These are phyloP conservation scores for Rynchops niger DNA, from an alignment of 2,113 vertebrate species.

Conservation along the genomic window DNA sequence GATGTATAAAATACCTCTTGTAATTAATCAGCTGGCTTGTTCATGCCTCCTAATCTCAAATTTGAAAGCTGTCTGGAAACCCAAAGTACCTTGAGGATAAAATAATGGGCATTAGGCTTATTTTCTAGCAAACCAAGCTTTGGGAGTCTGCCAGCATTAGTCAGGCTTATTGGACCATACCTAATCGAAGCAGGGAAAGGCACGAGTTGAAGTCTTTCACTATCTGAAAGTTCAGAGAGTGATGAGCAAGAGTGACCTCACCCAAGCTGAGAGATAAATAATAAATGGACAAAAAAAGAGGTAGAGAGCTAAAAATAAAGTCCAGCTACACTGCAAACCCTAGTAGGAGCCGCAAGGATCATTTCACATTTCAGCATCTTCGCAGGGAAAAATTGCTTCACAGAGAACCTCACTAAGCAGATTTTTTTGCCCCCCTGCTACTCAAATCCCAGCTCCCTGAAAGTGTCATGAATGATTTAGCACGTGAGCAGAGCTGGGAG, in stretches of 20 bases:
- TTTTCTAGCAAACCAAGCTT: conserved; percentile 2
- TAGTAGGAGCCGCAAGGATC: background rate
- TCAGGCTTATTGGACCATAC: conserved; percentile 10
- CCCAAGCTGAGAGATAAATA: conserved; percentile 3
- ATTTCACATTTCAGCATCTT: background rate
- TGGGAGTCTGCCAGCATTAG: background rate
- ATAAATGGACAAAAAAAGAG: background rate
- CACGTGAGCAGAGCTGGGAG: background rate
- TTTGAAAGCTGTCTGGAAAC: conserved; percentile 23
- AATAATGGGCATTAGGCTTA: background rate
- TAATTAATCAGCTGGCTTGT: conserved; percentile 20
- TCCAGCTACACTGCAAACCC: background rate
- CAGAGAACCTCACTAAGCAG: background rate
- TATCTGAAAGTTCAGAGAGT: background rate
- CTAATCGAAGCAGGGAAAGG: background rate
- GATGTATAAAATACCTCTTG: background rate
- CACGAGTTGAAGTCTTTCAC: background rate
- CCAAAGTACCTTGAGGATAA: background rate
- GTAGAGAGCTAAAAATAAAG: conserved; percentile 30
- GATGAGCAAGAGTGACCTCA: background rate
- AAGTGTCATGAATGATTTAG: background rate
- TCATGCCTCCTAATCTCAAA: conserved; percentile 4
- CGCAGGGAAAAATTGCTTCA: background rate
- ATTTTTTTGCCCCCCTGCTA: background rate
- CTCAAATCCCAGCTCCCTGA: background rate